Conservation (phyloP, 2,113 vertebrate genomes). For the Paracanthobrama guichenoti region DNA sequence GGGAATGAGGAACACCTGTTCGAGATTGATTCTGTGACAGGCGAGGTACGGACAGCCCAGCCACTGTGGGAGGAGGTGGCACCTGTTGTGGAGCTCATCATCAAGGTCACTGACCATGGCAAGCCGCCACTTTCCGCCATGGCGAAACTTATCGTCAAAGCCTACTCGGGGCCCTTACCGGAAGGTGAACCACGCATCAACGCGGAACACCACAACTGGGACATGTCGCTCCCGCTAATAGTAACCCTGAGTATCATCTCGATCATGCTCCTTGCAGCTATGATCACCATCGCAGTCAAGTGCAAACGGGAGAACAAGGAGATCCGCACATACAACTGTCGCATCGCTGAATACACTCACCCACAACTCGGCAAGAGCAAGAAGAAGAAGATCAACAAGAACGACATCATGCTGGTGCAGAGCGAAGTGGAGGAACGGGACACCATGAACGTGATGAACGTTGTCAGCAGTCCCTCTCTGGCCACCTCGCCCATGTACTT, state of each 20-base stretch:
- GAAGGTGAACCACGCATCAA: conserved; percentile 89
- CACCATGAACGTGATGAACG: conserved; percentile 99
- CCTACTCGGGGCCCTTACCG: conserved; percentile 87
- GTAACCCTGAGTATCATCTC: conserved; percentile 96
- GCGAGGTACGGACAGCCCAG: conserved; percentile 92
- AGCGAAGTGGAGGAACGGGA: conserved; percentile 98
- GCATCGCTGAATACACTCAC: conserved; percentile 97
- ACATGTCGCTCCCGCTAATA: conserved; percentile 95
- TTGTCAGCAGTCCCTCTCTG: conserved; percentile 98
- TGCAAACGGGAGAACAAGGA: conserved; percentile 99
- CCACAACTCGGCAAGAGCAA: conserved; percentile 96
- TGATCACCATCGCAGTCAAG: conserved; percentile 97
- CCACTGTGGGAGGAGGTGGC: conserved; percentile 94
- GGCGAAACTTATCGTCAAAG: conserved; percentile 91
- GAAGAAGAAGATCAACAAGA: conserved; percentile 96
- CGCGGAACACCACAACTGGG: conserved; percentile 93
- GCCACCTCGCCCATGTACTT: conserved; percentile 99
- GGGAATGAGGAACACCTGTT: conserved; percentile 97
- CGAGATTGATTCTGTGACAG: conserved; percentile 90
- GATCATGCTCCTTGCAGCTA: conserved; percentile 94
- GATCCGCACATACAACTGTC: conserved; percentile 98
- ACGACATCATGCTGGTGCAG: conserved; percentile 99
- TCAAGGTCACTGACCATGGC: conserved; percentile 94
- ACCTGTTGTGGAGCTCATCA: conserved; percentile 91
- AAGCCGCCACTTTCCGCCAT: conserved; percentile 93